A percentile compares a stretch with the other conserved stretches of the same genome.
Conservation (phyloP, 2,113 vertebrate genomes). For the Perognathus longimembris region DNA sequence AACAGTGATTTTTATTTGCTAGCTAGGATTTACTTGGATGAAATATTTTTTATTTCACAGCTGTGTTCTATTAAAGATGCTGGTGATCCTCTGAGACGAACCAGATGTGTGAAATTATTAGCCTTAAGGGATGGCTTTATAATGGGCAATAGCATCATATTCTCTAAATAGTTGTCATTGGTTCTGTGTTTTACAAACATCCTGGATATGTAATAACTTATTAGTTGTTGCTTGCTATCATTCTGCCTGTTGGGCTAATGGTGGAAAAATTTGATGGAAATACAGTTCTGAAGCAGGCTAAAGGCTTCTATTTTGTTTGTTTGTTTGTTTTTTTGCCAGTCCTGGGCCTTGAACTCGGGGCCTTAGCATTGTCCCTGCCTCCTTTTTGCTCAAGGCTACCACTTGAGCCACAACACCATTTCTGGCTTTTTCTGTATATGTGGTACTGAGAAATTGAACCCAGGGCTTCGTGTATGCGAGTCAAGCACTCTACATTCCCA, state of each 20-base stretch:
- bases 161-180: conserved; percentile 44
- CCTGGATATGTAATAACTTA: background rate
- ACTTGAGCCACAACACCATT: no score
- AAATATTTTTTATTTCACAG: conserved; percentile 57
- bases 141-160: conserved; percentile 37
- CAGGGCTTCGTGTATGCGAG: no score
- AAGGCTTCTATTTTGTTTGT: background rate
- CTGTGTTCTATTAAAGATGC: conserved; percentile 37
- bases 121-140: conserved; percentile 44
- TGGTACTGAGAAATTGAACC: no score
- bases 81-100: conserved; percentile 59
- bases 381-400: no score
- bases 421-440: no score
- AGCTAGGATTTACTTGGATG: background rate
- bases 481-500: no score
- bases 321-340: no score
- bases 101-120: conserved; percentile 50
- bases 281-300: background rate
- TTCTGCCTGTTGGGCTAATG: background rate
- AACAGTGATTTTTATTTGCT: conserved; percentile 53
- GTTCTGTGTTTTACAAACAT: conserved; percentile 33
- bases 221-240: background rate
- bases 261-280: background rate
- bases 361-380: no score
- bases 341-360: no score